Percentiles rank a stretch among this genome's conserved stretches.
Evolutionary conservation across 2,888 invertebrate genomes (phyloP).

Genomic region (Hipparchia sbordonii): DNA sequence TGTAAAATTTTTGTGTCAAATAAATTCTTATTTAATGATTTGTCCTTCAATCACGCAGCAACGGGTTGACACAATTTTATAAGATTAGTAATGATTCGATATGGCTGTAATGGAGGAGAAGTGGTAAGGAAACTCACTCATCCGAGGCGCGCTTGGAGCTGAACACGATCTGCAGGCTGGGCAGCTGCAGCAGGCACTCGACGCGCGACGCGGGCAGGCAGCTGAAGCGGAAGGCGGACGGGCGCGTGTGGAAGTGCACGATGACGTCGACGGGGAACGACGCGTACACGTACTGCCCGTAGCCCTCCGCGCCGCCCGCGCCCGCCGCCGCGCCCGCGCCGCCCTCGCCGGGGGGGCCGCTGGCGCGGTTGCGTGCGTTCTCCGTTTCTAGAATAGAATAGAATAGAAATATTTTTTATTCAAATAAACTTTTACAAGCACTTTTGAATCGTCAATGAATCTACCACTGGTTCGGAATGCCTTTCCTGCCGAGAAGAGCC

Average conservation of each 20-base stretch:
- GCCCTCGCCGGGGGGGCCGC: constrained; percentile 29
- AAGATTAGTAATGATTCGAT: too few relatives aligned
- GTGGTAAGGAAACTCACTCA: constrained; percentile 77
- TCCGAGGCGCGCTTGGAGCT: constrained; percentile 95
- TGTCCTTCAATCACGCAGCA: too few relatives aligned
- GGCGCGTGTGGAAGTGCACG: constrained; percentile 99
- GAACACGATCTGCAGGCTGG: constrained; percentile 98
- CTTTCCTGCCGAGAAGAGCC: too few relatives aligned
- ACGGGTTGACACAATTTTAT: too few relatives aligned
- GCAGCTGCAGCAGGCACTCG: constrained; percentile 97
- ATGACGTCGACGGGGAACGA: constrained; percentile 99
- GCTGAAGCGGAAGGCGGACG: constrained; percentile 97
- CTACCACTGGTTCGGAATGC: too few relatives aligned
- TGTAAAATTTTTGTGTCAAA: too few relatives aligned
- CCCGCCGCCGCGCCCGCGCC: constrained; percentile 22
- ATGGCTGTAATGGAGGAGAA: too few relatives aligned
- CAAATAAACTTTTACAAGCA: too few relatives aligned
- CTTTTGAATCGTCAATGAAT: too few relatives aligned
- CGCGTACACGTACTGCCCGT: constrained; percentile 92
- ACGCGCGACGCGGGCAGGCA: constrained; percentile 97
- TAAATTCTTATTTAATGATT: too few relatives aligned
- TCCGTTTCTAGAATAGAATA: constrained; percentile 34
- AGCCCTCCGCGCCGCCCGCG: constrained; percentile 60
- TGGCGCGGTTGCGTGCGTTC: constrained; percentile 19
- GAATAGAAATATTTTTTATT: too few relatives aligned